Evolutionary conservation across 2,113 vertebrate species (phyloP), one percentile per base, ranked within the genome.

Genomic region (Camelus dromedarius): DNA sequence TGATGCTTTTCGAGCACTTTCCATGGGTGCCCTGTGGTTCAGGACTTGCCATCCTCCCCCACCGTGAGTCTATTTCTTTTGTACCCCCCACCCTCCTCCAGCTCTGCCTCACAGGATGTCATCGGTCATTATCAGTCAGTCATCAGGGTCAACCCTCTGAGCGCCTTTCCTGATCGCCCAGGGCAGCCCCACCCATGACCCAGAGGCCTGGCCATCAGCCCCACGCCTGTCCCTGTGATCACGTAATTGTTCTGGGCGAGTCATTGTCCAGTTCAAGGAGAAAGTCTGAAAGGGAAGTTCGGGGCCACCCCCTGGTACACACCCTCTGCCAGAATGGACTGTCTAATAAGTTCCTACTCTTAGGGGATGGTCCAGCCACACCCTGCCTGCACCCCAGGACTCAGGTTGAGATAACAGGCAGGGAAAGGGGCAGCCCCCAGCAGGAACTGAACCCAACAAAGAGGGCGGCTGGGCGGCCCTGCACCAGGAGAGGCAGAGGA

Each of bases 221-320:
- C 35, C 35, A 26, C 0, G 16, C 24, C 2, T 16, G 20, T 35
- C 60, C 54, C 72, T 82, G 84, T 2, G 32, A 66, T 56, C 56
- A 52, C n/a, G 1, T 83, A 48, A 69, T 38, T 82, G 67, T 81
- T 69, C 76, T 18, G 15, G 26, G 28, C 89, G 75, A 97, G 62
- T 95, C 87, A 72, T 38, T 42, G 35, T 67, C 92, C 83, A 80
- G 22, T 32, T 93, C 73, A n/a, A 58, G 52, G n/a, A 91, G 75
- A 69, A 93, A 87, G 48, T 42, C 69, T 75, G 8, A 67, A 76
- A 62, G 35, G 90, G 35, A 66, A 84, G 60, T 60, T 60, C 30
- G 54, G 72, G 77, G 22, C n/a, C 64, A 80, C 42, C 14, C 30
- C 16, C 13, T 1, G 1, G 8, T 13, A 15, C 42, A 79, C 48